A percentile compares a stretch with the other conserved stretches of the same genome.
phyloP scores from a whole-genome alignment of 2,888 invertebrate species.

The Hydropsyche betteni region DNA sequence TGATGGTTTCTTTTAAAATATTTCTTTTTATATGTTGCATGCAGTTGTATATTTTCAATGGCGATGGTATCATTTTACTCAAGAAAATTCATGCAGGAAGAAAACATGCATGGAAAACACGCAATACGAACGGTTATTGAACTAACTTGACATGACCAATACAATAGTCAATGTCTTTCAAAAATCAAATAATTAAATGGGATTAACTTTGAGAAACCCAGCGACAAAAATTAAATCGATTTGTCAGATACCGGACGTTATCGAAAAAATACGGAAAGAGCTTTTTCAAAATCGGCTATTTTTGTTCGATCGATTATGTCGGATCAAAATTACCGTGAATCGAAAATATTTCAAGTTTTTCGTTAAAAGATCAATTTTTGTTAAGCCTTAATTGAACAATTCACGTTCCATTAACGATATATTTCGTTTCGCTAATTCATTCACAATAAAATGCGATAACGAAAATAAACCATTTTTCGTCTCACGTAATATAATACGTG shows the following conservation, averaged over 20 bases:
- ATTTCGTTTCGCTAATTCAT: no score
- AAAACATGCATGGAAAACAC: background rate
- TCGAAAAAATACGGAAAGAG: conserved; percentile 18
- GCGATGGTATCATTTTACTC: no score
- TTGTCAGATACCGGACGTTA: background rate
- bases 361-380: background rate
- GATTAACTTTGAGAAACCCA: no score
- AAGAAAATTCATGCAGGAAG: background rate
- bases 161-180: no score
- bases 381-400: no score
- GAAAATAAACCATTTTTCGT: no score
- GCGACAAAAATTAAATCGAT: background rate
- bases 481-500: no score
- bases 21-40: conserved; percentile 16
- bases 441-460: no score
- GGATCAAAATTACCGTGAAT: background rate
- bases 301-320: background rate
- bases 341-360: conserved; percentile 6
- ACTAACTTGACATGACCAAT: background rate
- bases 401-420: no score
- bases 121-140: background rate
- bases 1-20: background rate
- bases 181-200: no score
- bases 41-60: no score
- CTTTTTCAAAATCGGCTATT: background rate